Conservation (phyloP, 2,888 invertebrate species). For the Drosophila peninsularis region DNA sequence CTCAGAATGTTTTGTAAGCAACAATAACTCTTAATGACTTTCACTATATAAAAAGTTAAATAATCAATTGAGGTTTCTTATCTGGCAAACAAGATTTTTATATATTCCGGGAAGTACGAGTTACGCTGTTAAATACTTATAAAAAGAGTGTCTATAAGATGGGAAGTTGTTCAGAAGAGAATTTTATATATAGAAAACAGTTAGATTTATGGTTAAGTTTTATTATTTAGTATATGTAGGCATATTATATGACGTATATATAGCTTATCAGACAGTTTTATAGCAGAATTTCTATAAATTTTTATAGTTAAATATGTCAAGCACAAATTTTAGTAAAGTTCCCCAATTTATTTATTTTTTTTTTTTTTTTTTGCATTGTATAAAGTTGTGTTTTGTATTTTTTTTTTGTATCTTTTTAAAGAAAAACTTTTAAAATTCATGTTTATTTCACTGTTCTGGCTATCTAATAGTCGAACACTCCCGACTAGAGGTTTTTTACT, state of each 20-base stretch:
- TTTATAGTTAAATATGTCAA: too few relatives aligned
- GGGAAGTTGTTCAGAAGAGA: background rate
- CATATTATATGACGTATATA: too few relatives aligned
- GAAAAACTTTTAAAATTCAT: background rate
- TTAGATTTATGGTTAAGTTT: too few relatives aligned
- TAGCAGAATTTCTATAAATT: too few relatives aligned
- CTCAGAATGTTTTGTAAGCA: slow-evolving; percentile 4
- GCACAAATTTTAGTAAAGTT: too few relatives aligned
- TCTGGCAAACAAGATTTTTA: slow-evolving; percentile 1
- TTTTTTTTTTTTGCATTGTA: background rate
- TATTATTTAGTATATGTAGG: too few relatives aligned
- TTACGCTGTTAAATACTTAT: background rate
- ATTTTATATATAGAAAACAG: background rate
- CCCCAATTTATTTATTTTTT: too few relatives aligned
- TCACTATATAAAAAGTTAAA: slow-evolving; percentile 10
- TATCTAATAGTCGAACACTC: background rate
- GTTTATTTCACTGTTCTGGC: background rate
- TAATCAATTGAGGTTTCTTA: slow-evolving; percentile 11
- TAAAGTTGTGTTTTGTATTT: too few relatives aligned
- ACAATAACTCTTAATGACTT: slow-evolving; percentile 15
- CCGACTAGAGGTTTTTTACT: background rate
- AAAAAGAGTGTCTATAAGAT: background rate
- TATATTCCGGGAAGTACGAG: background rate
- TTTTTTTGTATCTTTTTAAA: background rate
- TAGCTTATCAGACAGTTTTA: too few relatives aligned